Conservation (phyloP, 2,888 invertebrate species). For the Druceiella hillmani region DNA sequence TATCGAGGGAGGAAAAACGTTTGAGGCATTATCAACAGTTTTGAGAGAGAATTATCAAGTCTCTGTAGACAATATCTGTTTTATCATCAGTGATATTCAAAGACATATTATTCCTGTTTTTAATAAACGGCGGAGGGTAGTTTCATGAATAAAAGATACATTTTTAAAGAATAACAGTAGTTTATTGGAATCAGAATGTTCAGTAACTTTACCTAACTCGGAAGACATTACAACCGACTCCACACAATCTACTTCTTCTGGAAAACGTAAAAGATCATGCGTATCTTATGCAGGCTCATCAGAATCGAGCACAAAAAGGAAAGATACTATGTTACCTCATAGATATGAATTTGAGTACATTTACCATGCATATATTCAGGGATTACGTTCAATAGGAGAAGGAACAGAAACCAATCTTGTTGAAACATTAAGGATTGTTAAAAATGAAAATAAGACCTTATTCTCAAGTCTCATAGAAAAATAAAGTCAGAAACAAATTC, state of each 20-base stretch:
- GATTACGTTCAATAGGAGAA: conserved; percentile 1
- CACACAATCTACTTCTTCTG: neutral
- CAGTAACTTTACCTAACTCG: neutral
- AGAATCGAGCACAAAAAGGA: neutral
- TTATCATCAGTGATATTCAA: neutral
- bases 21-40: too few relatives aligned
- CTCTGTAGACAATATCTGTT: too few relatives aligned
- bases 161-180: neutral
- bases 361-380: neutral
- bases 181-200: neutral
- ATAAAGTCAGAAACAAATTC: neutral
- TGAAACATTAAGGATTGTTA: neutral
- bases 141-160: too few relatives aligned
- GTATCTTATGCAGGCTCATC: neutral
- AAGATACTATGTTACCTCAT: neutral
- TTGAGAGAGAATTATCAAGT: too few relatives aligned
- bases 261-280: neutral
- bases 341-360: too few relatives aligned
- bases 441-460: neutral
- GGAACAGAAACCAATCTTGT: neutral
- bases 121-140: too few relatives aligned
- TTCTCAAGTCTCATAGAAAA: conserved; percentile 1
- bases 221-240: neutral
- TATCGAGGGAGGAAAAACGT: too few relatives aligned
- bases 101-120: neutral